Evolutionary conservation across 2,113 vertebrate genomes (phyloP).

Genomic region (Andinoacara biseriatus): DNA sequence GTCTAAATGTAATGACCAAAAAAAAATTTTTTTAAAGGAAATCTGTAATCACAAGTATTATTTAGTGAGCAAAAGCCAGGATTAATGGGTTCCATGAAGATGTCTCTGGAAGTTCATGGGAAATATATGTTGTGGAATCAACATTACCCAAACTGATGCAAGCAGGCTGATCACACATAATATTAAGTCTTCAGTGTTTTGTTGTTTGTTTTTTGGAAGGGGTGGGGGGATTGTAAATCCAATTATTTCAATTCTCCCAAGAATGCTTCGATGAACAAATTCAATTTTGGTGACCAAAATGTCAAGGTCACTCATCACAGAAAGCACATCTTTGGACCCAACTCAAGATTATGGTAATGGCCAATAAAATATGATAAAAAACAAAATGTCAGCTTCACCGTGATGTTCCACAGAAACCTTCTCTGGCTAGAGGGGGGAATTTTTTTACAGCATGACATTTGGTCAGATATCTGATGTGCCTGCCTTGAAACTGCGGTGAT

Average conservation of each 20-base stretch:
- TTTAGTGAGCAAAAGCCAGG: not conserved
- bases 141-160: not conserved
- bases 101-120: not conserved
- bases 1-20: not conserved
- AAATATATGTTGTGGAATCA: accelerated
- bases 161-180: not conserved
- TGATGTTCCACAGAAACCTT: not conserved
- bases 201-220: not conserved
- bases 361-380: not conserved
- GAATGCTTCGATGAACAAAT: accelerated
- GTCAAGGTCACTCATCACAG: not conserved
- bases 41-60: not conserved
- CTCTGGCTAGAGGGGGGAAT: not conserved
- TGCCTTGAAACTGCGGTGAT: not conserved
- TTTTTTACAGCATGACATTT: not conserved
- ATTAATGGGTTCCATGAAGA: not conserved
- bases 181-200: accelerated
- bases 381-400: not conserved
- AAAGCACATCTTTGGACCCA: not conserved
- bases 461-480: not conserved
- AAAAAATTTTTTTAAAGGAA: not conserved
- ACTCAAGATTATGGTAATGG: not conserved
- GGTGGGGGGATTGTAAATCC: not conserved
- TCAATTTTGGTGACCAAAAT: not conserved
- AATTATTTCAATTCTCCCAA: not conserved